Percentiles rank a stretch among this genome's conserved stretches.
Conservation (phyloP, 2,797 vertebrate genomes). For the Percopsis omiscomaycus region DNA sequence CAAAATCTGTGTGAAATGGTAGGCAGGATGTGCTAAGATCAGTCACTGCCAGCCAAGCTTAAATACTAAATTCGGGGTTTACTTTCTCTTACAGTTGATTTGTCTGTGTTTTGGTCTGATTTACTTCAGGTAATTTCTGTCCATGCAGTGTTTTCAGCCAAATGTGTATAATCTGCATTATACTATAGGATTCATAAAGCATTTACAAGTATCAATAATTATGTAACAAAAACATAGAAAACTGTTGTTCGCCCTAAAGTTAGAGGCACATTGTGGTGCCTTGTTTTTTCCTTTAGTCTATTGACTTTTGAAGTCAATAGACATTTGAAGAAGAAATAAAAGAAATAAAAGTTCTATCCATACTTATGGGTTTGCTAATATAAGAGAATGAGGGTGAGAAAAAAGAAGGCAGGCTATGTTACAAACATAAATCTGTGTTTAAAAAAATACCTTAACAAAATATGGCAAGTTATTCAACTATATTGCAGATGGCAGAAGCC, state of each 20-base stretch:
- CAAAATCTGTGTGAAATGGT: conserved; percentile 64
- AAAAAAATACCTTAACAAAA: conserved; percentile 43
- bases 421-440: conserved; percentile 33
- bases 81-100: conserved; percentile 11
- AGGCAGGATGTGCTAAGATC: conserved; percentile 64
- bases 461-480: conserved; percentile 60
- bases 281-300: too few species aligned
- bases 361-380: conserved; percentile 27
- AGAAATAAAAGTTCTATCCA: conserved; percentile 9
- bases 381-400: conserved; percentile 13
- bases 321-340: neutral
- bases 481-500: conserved; percentile 50
- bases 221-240: too few species aligned
- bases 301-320: too few species aligned
- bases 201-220: too few species aligned
- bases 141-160: conserved; percentile 20
- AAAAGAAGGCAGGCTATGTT: conserved; percentile 41
- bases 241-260: too few species aligned
- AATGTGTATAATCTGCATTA: too few species aligned
- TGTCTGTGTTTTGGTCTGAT: conserved; percentile 22
- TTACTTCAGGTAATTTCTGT: conserved; percentile 20
- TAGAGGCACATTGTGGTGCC: too few species aligned
- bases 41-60: conserved; percentile 62
- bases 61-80: conserved; percentile 51
- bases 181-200: too few species aligned